Conservation (phyloP, 2,113 vertebrate genomes). For the Synodontis membranacea region DNA sequence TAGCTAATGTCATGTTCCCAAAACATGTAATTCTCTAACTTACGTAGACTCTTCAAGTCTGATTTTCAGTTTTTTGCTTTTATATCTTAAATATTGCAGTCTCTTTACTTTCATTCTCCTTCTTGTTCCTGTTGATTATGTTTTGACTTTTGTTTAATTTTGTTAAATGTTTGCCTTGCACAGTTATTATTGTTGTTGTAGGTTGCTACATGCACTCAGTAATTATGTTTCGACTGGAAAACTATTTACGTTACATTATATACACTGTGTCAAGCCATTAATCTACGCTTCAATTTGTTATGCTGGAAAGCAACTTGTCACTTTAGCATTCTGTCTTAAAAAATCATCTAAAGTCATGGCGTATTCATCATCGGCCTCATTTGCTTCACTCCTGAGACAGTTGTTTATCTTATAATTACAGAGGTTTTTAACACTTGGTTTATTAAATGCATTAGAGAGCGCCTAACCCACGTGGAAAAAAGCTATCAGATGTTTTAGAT, state of each 20-base stretch:
- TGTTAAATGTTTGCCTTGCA: not conserved
- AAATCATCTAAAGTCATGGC: slow-evolving; percentile 47
- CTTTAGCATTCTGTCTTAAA: not conserved
- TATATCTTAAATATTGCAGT: not conserved
- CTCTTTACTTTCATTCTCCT: not conserved
- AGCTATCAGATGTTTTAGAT: slow-evolving; percentile 57
- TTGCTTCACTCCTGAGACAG: slow-evolving; percentile 56
- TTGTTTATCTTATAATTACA: slow-evolving; percentile 62
- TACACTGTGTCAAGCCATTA: not conserved
- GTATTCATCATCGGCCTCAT: slow-evolving; percentile 53
- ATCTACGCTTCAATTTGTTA: not conserved
- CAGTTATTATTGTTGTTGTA: not conserved
- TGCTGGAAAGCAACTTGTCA: slow-evolving; percentile 15
- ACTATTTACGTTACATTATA: not conserved
- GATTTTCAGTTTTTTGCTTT: not conserved
- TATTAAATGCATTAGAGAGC: slow-evolving; percentile 48
- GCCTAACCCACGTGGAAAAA: slow-evolving; percentile 48
- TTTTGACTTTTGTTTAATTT: not conserved
- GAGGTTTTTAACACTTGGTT: slow-evolving; percentile 41
- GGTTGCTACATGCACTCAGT: not conserved
- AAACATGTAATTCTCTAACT: not conserved
- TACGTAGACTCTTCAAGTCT: not conserved
- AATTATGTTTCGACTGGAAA: not conserved
- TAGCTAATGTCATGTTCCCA: not conserved
- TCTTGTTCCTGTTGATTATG: not conserved